These are phyloP conservation scores for Sarotherodon lohbergeri DNA, from an alignment of 2,113 vertebrate species.

Conservation along the genomic window DNA sequence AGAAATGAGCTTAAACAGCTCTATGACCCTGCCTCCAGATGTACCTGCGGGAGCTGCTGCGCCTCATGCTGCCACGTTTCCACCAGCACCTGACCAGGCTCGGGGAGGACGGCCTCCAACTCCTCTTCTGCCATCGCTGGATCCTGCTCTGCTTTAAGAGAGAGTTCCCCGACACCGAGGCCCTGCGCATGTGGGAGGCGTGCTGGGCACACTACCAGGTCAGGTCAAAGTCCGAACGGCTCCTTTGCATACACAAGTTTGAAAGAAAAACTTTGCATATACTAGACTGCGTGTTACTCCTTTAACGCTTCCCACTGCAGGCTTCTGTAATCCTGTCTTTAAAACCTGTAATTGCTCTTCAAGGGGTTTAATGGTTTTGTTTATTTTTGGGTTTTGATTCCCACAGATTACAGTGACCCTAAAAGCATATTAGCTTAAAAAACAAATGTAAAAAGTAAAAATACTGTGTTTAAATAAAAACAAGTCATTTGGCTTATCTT, in stretches of 20 bases:
- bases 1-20: neutral
- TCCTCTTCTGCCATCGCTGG: slow-evolving; percentile 99
- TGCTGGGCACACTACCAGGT: slow-evolving; percentile 99
- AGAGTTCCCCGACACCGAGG: slow-evolving; percentile 92
- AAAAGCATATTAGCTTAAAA: neutral
- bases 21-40: slow-evolving; percentile 63
- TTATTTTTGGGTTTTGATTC: neutral
- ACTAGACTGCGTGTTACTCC: neutral
- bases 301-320: neutral
- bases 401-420: neutral
- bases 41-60: slow-evolving; percentile 91
- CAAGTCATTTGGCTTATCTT: neutral
- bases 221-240: neutral
- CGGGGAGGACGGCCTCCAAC: slow-evolving; percentile 93
- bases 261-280: neutral
- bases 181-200: slow-evolving; percentile 94
- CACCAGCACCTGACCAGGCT: slow-evolving; percentile 86
- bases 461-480: neutral
- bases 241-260: neutral
- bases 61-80: slow-evolving; percentile 84
- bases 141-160: slow-evolving; percentile 97
- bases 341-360: neutral
- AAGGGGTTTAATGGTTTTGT: neutral
- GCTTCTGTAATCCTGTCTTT: slow-evolving; percentile 9
- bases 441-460: neutral